A percentile compares a stretch with the other conserved stretches of the same genome.
These are phyloP conservation scores for Clamator glandarius DNA, from an alignment of 2,797 vertebrate genomes.

Conservation along the genomic window DNA sequence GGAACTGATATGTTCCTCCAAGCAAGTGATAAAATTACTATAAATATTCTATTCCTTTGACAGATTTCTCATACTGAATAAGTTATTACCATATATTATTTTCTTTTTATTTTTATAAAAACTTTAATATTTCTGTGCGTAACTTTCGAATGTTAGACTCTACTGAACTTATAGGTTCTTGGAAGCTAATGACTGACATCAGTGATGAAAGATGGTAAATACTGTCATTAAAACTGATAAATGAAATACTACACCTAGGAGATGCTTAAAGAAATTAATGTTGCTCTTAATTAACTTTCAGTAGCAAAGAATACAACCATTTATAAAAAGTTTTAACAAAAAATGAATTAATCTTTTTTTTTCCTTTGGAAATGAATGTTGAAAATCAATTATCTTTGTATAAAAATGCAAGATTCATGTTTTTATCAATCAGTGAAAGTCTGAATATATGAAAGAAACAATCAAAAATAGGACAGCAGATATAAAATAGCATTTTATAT, in stretches of 20 bases:
- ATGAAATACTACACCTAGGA: neutral
- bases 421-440: neutral
- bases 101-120: neutral
- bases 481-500: neutral
- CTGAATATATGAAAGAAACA: neutral
- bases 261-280: neutral
- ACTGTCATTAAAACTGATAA: constrained; percentile 31
- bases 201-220: constrained; percentile 17
- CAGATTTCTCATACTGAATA: neutral
- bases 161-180: neutral
- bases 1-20: neutral
- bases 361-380: neutral
- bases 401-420: neutral
- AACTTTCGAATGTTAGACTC: neutral
- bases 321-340: neutral
- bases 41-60: neutral
- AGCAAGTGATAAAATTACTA: neutral
- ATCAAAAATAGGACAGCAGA: neutral
- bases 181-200: neutral
- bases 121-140: neutral
- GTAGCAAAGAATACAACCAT: neutral
- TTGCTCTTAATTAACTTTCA: constrained; percentile 46
- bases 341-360: neutral
- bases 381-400: constrained; percentile 18
- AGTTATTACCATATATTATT: neutral